phyloP scores from a whole-genome alignment of 2,113 vertebrate genomes.

The Brachypteracias leptosomus region DNA sequence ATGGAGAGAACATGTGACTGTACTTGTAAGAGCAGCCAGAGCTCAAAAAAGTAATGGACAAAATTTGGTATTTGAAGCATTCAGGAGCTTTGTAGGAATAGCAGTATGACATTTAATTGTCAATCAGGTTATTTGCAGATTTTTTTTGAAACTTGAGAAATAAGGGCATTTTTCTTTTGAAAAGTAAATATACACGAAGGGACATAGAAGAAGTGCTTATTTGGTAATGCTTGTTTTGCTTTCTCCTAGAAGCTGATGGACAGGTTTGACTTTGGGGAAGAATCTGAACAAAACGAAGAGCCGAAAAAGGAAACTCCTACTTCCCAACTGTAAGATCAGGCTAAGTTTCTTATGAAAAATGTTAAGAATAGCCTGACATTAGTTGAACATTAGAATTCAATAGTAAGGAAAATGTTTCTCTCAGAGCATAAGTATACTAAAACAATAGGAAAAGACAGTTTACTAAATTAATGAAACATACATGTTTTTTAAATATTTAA shows the following conservation, averaged over 20 bases:
- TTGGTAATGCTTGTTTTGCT: background rate
- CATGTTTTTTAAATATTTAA: background rate
- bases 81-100: background rate
- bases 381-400: background rate
- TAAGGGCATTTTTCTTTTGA: background rate
- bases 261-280: constrained; percentile 95
- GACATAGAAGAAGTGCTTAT: background rate
- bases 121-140: background rate
- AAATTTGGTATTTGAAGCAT: background rate
- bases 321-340: constrained; percentile 87
- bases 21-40: background rate
- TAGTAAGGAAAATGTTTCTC: background rate
- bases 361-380: background rate
- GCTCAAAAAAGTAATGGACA: background rate
- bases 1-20: background rate
- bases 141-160: background rate
- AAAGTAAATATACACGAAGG: background rate
- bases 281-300: constrained; percentile 89
- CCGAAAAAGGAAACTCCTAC: constrained; percentile 89
- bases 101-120: background rate
- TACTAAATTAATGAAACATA: background rate
- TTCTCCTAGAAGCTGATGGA: constrained; percentile 91
- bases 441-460: background rate
- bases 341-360: constrained; percentile 12
- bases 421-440: background rate